Percentiles rank a stretch among this genome's conserved stretches.
These are phyloP conservation scores for Oncorhynchus masou DNA, from an alignment of 2,113 vertebrate genomes.

Conservation along the genomic window DNA sequence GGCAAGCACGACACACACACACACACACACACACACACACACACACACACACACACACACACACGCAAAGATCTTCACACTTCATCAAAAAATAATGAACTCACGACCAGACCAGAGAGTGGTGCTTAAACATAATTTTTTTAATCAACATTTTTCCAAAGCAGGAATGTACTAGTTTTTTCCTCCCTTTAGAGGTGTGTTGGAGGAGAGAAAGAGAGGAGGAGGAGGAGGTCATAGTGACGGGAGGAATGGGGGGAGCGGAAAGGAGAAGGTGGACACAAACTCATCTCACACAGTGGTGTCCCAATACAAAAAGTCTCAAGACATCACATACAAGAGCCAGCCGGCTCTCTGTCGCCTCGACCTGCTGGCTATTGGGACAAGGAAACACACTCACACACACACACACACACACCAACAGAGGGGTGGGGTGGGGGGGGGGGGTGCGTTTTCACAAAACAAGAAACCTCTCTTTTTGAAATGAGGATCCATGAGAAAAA, in stretches of 20 bases:
- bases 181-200: conserved; percentile 70
- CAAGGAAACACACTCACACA: conserved; percentile 49
- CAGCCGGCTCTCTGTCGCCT: conserved; percentile 48
- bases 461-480: conserved; percentile 53
- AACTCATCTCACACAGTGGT: conserved; percentile 59
- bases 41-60: conserved; percentile 28
- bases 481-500: conserved; percentile 44
- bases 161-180: conserved; percentile 80
- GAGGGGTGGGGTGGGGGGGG: conserved; percentile 39
- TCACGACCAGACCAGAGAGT: conserved; percentile 59
- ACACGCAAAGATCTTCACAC: conserved; percentile 9
- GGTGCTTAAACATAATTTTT: conserved; percentile 77
- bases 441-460: conserved; percentile 40
- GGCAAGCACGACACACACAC: conserved; percentile 2
- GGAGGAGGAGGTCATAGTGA: neutral
- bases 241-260: conserved; percentile 9
- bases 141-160: conserved; percentile 79
- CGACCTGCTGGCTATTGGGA: conserved; percentile 64
- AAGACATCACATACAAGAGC: conserved; percentile 64
- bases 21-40: conserved; percentile 20
- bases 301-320: conserved; percentile 72
- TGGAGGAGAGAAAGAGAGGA: neutral
- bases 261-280: conserved; percentile 52
- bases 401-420: conserved; percentile 43
- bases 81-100: conserved; percentile 43